Evolutionary conservation across 2,888 invertebrate genomes (phyloP), one percentile per base, ranked within the genome.

Genomic region (Colostygia pectinataria): DNA sequence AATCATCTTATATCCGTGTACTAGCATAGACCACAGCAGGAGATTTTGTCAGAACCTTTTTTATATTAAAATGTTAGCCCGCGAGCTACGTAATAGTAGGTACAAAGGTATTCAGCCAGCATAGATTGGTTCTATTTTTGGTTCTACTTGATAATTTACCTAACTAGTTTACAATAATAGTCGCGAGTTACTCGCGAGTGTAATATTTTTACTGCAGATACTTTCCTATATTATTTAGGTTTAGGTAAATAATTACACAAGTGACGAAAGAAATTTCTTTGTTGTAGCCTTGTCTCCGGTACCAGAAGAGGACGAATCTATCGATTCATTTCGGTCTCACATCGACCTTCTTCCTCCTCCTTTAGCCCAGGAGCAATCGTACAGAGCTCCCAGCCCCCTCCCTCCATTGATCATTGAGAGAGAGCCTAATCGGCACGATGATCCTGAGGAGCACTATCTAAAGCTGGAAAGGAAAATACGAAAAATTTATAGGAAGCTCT

Each of bases 351-450:
- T 13, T 12, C 33, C 25, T 5, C 36, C n/a, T 4, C n/a, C 14
- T 14, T 4, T 10, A 4, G 20, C 7, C 36, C 0, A 29, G 9
- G 1, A 31, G 25, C 10, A 2, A 4, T 0, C 9, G 6, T 20
- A 9, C 44, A 59, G 1, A 25, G 48, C 27, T 66, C 61, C n/a
- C 65, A 74, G 2, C 47, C 37, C 42, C 2, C 42, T 75, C 0
- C 77, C 77, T 0, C 67, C 69, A 0, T 55, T 78, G 0, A 65
- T 73, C 5, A 66, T 78, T 1, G 79, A 78, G 18, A 44, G 23
- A 14, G 46, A 52, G 2, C 65, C 67, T 0, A 60, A 74, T 28
- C 61, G 49, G 4, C 70, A 73, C 20, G 74, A 72, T 14, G 62
- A 75, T 0, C 58, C 72, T 0, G 61, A 64, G 4, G 65, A 68